Conservation (phyloP, 2,888 invertebrate species). For the Ephialtes manifestator region DNA sequence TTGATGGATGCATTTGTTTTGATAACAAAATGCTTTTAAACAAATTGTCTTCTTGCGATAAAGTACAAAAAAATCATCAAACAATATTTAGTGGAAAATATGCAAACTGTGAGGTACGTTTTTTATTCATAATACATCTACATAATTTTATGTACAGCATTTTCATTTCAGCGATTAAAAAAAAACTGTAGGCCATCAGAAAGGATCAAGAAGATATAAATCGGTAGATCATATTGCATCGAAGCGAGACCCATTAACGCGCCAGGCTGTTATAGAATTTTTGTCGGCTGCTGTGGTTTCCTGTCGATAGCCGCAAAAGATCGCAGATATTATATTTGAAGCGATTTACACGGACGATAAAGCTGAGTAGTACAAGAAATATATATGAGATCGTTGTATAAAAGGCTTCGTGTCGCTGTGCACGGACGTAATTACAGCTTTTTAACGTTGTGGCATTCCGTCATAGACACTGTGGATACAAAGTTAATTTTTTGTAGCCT, state of each 20-base stretch:
- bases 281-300: slow-evolving; percentile 64
- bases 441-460: slow-evolving; percentile 7
- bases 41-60: background rate
- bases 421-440: slow-evolving; percentile 6
- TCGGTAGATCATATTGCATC: slow-evolving; percentile 26
- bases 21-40: background rate
- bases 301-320: slow-evolving; percentile 42
- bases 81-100: background rate
- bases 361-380: slow-evolving; percentile 55
- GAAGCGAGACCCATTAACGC: slow-evolving; percentile 64
- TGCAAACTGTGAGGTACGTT: too few relatives aligned
- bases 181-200: background rate
- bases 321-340: slow-evolving; percentile 44
- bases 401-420: slow-evolving; percentile 18
- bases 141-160: too few relatives aligned
- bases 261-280: slow-evolving; percentile 55
- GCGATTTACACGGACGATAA: slow-evolving; percentile 70
- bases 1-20: too few relatives aligned
- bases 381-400: slow-evolving; percentile 33
- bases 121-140: too few relatives aligned
- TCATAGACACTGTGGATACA: slow-evolving; percentile 16
- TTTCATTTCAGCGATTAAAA: background rate
- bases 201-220: slow-evolving; percentile 2
- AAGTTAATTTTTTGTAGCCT: slow-evolving; percentile 40
- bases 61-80: background rate